Base-by-base conservation (phyloP, 1,140 invertebrate genomes). In the Antheraea pernyi region DNA sequence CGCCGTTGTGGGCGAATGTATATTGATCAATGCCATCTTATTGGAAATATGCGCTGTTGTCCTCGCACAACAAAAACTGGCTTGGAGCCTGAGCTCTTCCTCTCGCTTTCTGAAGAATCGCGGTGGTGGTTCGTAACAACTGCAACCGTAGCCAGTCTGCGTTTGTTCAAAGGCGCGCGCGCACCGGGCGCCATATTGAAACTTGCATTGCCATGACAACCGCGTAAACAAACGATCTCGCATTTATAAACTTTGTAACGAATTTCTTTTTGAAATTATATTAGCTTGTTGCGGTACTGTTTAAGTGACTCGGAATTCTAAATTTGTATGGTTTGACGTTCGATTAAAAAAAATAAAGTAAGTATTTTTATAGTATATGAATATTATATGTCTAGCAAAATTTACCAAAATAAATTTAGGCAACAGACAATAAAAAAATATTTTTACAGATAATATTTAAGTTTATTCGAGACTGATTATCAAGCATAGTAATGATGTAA, bases 21-120 rank as follows among this genome's bases (percentile, higher is more conserved):
- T 71, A 75, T 63, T 39, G 72, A 73, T 76, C 69, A 75, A 79
- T 74, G 70, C 30, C 71, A 11, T 11, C 81, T 81, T 81, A 82
- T 77, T 83, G 74, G 76, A 85, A 77, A 79, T 75, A 81, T 83
- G 77, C 77, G 77, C 73, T 72, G 77, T 84, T 88, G 83, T 87
- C 88, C 86, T 90, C 88, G 86, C 72, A 77, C 80, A 88, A 83
- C 80, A 81, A 85, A 87, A 91, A 91, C 88, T 82, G 66, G 86
- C 86, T 90, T 79, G 75, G 81, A 80, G 78, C 79, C 75, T 83
- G 82, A 67, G 77, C 76, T 89, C 84, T 87, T 91, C 88, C 89
- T 91, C 89, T 91, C 89, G 85, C 88, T 89, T 89, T 88, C 81
- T 74, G 85, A 84, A 82, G 82, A 81, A 79, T 72, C 71, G 81